A percentile compares a stretch with the other conserved stretches of the same genome.
Conservation (phyloP, 2,797 vertebrate genomes). For the Selene dorsalis region DNA sequence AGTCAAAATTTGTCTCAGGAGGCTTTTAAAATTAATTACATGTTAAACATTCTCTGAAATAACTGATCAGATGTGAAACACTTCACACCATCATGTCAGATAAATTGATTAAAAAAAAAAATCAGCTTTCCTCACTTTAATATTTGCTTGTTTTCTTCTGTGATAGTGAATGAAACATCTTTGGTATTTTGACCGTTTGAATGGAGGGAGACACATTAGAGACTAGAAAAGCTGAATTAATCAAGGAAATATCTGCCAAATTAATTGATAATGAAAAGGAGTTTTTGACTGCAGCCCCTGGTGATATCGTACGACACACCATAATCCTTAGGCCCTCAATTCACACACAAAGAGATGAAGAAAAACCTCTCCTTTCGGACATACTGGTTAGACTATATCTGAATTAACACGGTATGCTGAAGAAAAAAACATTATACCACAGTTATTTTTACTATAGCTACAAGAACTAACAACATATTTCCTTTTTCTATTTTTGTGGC, state of each 20-base stretch:
- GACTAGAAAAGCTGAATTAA: background rate
- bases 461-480: conserved; percentile 3
- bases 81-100: background rate
- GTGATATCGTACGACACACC: background rate
- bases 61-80: background rate
- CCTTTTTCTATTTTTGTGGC: conserved; percentile 1
- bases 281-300: no score
- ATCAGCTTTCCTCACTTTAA: background rate
- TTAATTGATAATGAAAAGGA: background rate
- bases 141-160: background rate
- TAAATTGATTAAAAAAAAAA: background rate
- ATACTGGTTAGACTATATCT: background rate
- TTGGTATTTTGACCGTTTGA: background rate
- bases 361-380: background rate
- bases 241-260: background rate
- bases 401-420: background rate
- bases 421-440: background rate
- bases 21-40: background rate
- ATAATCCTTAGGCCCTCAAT: background rate
- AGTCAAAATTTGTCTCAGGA: background rate
- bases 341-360: background rate
- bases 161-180: background rate
- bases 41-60: background rate
- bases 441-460: background rate
- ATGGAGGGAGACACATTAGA: background rate